Conservation (phyloP, 2,888 invertebrate species). For the Eupithecia subfuscata region DNA sequence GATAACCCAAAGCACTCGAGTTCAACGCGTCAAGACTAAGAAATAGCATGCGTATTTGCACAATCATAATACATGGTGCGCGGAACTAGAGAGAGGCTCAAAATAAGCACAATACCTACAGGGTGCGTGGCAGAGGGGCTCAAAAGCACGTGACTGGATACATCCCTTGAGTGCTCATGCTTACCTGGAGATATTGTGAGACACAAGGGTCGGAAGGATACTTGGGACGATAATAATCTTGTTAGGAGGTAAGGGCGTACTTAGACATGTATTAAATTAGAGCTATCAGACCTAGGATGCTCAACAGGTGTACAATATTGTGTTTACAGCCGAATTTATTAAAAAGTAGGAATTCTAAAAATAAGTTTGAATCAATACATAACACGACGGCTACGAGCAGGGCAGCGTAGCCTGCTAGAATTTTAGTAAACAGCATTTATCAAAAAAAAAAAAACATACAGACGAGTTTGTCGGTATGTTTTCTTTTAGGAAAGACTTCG, state of each 20-base stretch:
- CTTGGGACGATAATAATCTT: not conserved
- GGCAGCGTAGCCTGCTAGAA: too few species aligned
- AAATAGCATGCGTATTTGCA: conserved; percentile 26
- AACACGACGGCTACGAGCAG: too few species aligned
- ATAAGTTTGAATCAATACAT: too few species aligned
- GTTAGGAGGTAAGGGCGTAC: not conserved
- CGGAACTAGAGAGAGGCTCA: not conserved
- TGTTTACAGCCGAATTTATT: too few species aligned
- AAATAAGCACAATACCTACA: conserved; percentile 16
- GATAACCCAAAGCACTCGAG: not conserved
- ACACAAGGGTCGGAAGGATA: conserved; percentile 23
- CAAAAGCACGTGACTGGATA: conserved; percentile 37
- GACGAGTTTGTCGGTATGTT: too few species aligned
- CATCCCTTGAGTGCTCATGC: conserved; percentile 33
- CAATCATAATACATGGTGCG: conserved; percentile 23
- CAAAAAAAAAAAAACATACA: too few species aligned
- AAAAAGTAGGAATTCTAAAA: too few species aligned
- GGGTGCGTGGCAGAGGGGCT: conserved; percentile 24
- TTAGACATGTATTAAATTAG: not conserved
- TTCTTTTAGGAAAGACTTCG: too few species aligned
- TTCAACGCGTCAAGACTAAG: conserved; percentile 9
- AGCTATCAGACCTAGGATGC: not conserved
- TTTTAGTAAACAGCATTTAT: too few species aligned
- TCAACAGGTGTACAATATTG: not conserved
- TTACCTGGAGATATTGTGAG: conserved; percentile 27